These are phyloP conservation scores for Tauraco erythrolophus DNA, from an alignment of 2,113 vertebrate species.

Conservation along the genomic window DNA sequence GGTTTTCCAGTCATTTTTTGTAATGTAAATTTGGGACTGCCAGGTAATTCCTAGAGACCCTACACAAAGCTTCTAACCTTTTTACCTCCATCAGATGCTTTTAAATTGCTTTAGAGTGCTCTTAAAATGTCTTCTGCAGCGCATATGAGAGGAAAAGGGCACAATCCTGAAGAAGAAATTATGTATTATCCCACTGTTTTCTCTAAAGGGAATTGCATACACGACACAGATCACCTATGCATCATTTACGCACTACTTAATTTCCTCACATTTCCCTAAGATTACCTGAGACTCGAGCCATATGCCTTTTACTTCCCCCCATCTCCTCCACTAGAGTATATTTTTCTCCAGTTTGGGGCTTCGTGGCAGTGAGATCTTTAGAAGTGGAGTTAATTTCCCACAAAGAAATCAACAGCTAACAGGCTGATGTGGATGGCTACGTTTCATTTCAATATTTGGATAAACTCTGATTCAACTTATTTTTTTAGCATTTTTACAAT, in stretches of 20 bases:
- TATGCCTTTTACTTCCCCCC: not conserved
- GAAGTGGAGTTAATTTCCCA: constrained; percentile 1
- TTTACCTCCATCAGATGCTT: constrained; percentile 43
- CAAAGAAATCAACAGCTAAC: not conserved
- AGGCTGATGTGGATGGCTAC: not conserved
- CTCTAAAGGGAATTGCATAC: not conserved
- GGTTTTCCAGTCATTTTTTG: not conserved
- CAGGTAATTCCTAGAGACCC: not conserved
- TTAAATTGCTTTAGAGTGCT: not conserved
- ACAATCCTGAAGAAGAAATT: not conserved
- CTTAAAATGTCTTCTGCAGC: not conserved
- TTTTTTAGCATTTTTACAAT: constrained; percentile 32
- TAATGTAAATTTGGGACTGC: not conserved
- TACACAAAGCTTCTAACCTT: constrained; percentile 35
- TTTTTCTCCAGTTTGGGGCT: not conserved
- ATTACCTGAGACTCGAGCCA: not conserved
- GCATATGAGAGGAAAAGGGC: not conserved
- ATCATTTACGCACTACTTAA: not conserved
- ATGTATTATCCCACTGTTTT: not conserved
- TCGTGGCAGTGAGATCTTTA: not conserved
- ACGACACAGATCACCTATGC: not conserved
- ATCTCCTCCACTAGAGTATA: not conserved
- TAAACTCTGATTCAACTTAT: constrained; percentile 57
- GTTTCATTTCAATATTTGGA: constrained; percentile 48
- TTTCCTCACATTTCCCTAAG: not conserved